Evolutionary conservation across 2,888 invertebrate genomes (phyloP), one percentile per base, ranked within the genome.

Genomic region (Drosophila mimica): DNA sequence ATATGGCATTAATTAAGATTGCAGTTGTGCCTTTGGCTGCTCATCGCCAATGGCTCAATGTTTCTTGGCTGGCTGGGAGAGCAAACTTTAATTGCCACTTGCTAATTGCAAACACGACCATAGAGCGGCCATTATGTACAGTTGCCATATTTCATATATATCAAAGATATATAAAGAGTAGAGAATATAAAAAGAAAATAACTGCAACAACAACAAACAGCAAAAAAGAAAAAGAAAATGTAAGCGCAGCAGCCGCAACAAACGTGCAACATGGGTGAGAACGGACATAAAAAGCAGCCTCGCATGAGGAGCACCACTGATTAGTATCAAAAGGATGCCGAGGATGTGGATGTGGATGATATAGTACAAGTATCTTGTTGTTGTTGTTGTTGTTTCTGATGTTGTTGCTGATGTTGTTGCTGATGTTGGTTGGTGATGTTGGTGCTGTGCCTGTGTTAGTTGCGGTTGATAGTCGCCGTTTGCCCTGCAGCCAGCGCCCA

Each of bases 141-240:
- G 86, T 72, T 83, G 77, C 82, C 67, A 89, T 85, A 89, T 89
- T 87, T 85, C 88, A 85, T 87, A 87, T 87, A 87, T 83, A 89
- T 87, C 76, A 72, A 40, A 66, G 75, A 81, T 83, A 76, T 62
- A 75, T 71, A 77, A 46, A 64, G 52, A 70, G 25, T 2, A 48
- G 61, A 40, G 60, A 40, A 53, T 43, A 56, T 31, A 48, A 36
- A 57, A 36, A 34, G 25, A 38, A 31, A 13, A 28, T 28, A 57
- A 43, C 15, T 6, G 20, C 20, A 40, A 40, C 40, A 36, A 56
- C 20, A 40, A 40, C 40, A 36, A 56, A 57, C 52, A 20, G 13
- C 36, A 59, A 52, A 20, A 33, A 54, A 20, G n/a, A 13, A 36
- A 36, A 51, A 53, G 36, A 56, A 81, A 79, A 74, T 71, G 73